A percentile compares a stretch with the other conserved stretches of the same genome.
Evolutionary conservation across 1,140 invertebrate species (phyloP).

Genomic region (Scaptomyza graminum): DNA sequence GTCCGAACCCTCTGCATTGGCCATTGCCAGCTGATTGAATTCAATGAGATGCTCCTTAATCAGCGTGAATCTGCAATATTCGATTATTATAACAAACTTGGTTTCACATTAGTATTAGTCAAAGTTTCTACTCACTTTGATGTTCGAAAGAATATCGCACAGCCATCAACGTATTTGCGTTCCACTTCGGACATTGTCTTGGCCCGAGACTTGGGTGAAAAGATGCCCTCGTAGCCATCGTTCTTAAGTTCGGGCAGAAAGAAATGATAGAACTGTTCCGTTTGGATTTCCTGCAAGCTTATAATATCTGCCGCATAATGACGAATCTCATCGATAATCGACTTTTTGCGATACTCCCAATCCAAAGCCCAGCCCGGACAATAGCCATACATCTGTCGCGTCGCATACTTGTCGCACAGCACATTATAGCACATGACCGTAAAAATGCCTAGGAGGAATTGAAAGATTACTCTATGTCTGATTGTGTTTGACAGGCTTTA

Average conservation of each 20-base stretch:
- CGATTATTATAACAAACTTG: background rate
- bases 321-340: slow-evolving; percentile 98
- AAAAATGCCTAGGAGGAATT: slow-evolving; percentile 91
- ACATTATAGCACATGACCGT: slow-evolving; percentile 99
- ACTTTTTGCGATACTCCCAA: slow-evolving; percentile 99
- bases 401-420: slow-evolving; percentile 99
- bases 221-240: slow-evolving; percentile 98
- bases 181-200: slow-evolving; percentile 99
- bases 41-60: slow-evolving; percentile 98
- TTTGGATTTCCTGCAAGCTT: slow-evolving; percentile 98
- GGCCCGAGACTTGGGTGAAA: slow-evolving; percentile 98
- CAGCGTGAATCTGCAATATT: slow-evolving; percentile 91
- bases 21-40: slow-evolving; percentile 99
- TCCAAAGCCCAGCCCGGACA: slow-evolving; percentile 98
- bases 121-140: slow-evolving; percentile 89
- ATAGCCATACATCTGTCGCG: slow-evolving; percentile 98
- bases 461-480: too few relatives aligned
- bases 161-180: slow-evolving; percentile 99
- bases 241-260: slow-evolving; percentile 97
- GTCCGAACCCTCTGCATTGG: slow-evolving; percentile 98
- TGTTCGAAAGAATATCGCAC: slow-evolving; percentile 98
- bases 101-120: background rate
- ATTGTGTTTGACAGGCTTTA: background rate
- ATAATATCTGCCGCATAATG: slow-evolving; percentile 99
- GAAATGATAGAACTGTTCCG: slow-evolving; percentile 99